Evolutionary conservation across 2,113 vertebrate genomes (phyloP), one percentile per base, ranked within the genome.

Genomic region (Leucosticte australis): DNA sequence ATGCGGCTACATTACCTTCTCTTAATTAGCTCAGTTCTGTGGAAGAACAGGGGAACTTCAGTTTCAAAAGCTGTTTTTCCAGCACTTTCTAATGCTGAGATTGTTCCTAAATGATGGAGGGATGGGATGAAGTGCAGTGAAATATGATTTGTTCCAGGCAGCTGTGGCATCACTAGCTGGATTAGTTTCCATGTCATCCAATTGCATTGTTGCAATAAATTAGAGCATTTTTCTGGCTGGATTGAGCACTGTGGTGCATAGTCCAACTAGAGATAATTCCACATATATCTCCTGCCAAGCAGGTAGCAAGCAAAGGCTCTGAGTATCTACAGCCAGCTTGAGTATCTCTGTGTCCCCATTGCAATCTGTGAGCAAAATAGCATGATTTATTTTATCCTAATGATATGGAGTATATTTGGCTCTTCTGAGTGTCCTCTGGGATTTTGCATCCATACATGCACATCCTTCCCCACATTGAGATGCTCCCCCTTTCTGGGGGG

Each of bases 331-430:
- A 73, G 20, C 27, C 13, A 7, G 24, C 68, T 83, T 41, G 50
- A 92, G 50, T 20, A 92, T 49, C 17, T 76, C 33, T 77, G 33
- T 80, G 68, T 74, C 52, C 44, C 37, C 17, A 5, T 4, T 68
- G 56, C 56, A 89, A 95, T 83, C 63, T 90, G 75, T 74, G 75
- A 83, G 22, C 52, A 87, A 86, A 95, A 67, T 55, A 83, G 70
- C 42, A 70, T 57, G 24, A 24, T 65, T 24, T 20, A 21, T 83
- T 88, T 39, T 63, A 39, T 39, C 23, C 35, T 74, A 90, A 78
- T 68, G 49, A 21, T 31, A 8, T 10, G 8, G 65, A n/a, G 12
- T 28, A 15, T 69, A 44, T 92, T 31, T 84, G 33, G 41, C 33
- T 70, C 39, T 65, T 80, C 47, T 77, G 82, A 27, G 9, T 30